Base-by-base conservation (phyloP, 2,888 invertebrate species). In the Eilema griseolum region DNA sequence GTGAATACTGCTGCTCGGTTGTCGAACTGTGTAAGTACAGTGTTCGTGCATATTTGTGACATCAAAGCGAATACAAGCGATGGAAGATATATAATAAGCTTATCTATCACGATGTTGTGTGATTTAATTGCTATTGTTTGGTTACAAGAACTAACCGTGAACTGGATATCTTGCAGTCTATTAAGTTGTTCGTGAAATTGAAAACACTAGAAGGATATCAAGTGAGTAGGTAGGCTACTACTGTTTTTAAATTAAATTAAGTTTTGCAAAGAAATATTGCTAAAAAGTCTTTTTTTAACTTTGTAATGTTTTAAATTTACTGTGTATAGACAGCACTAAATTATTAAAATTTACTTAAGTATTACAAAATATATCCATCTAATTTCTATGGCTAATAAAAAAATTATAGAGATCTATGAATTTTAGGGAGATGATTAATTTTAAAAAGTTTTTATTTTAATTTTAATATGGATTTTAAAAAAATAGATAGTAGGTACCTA, bases 1-100 rank as follows among this genome's bases (percentile, higher is more conserved):
- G 72, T 69, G 67, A 31, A 69, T 26, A 61, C 66, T 57, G 31
- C 26, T 14, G 64, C 66, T 67, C 70, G 37, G 59, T 61, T 67
- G 62, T 61, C 64, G 63, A 62, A 70, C 70, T 24, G 31, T 76
- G 72, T 71, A 26, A 26, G 26, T 61, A 64, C 33, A 70, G 67
- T 78, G 68, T 52, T 46, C 33, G 67, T 76, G 61, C 52, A 72
- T 75, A 63, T 68, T 64, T 68, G 73, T 70, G 70, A 71, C 64
- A 72, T 52, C 28, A 62, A n/a, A 70, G 37, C 61, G 26, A 46
- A 62, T 62, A 37, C 26, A 26, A 59, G 31, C 46, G 46, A 65
- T 52, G 59, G 59, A 67, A 52, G 56, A 59, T 61, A 23, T 46
- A 31, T 31, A 46, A 67, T 16, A 41, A 41, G 16, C 41, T 14